These are phyloP conservation scores for Naso thynnoides DNA, from an alignment of 2,797 vertebrate genomes.

Conservation along the genomic window DNA sequence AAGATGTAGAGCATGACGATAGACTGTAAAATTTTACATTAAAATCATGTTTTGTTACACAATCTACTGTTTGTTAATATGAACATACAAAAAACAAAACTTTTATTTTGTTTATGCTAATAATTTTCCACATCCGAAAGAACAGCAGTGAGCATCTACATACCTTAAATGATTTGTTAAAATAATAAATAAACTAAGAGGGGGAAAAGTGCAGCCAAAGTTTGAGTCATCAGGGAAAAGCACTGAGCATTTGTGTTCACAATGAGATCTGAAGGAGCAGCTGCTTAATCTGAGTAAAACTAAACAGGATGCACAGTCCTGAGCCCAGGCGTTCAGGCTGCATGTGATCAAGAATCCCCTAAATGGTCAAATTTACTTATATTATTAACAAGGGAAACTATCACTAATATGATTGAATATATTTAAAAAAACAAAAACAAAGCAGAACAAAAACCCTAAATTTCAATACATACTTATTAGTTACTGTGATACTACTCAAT, in stretches of 20 bases:
- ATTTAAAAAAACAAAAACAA: background rate
- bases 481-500: background rate
- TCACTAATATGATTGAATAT: background rate
- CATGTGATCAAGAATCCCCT: background rate
- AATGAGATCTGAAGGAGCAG: conserved; percentile 43
- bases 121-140: background rate
- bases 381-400: background rate
- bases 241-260: conserved; percentile 21
- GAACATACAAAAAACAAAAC: background rate
- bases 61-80: background rate
- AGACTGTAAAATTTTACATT: no score
- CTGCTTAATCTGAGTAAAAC: conserved; percentile 31
- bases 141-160: background rate
- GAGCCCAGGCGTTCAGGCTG: conserved; percentile 5
- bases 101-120: background rate
- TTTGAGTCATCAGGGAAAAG: conserved; percentile 20
- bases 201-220: background rate
- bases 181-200: background rate
- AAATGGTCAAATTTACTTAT: background rate
- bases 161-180: background rate
- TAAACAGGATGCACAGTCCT: conserved; percentile 42
- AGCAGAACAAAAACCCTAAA: background rate
- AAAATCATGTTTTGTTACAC: background rate
- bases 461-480: conserved; percentile 1
- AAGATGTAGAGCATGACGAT: no score